Evolutionary conservation across 2,797 vertebrate genomes (phyloP).

Genomic region (Ctenopoma kingsleyae): DNA sequence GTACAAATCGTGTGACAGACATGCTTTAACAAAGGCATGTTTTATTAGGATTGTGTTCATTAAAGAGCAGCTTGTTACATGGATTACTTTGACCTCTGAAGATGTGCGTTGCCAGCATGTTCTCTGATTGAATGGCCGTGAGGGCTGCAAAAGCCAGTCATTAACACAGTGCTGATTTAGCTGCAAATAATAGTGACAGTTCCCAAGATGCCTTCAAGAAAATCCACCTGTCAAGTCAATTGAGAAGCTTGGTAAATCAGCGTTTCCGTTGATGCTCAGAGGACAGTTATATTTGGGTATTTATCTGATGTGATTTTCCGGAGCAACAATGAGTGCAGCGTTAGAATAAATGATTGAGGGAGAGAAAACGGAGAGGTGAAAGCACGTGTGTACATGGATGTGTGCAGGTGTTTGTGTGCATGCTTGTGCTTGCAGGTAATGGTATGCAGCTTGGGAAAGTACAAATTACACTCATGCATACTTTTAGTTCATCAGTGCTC

Average conservation of each 20-base stretch:
- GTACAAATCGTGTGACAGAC: background rate
- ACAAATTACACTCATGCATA: slow-evolving; percentile 6
- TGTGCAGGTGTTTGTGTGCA: slow-evolving; percentile 45
- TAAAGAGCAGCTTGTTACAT: slow-evolving; percentile 32
- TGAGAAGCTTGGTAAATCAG: slow-evolving; percentile 68
- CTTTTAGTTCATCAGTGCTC: slow-evolving; percentile 6
- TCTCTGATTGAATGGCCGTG: slow-evolving; percentile 37
- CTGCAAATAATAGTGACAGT: slow-evolving; percentile 68
- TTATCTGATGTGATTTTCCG: slow-evolving; percentile 58
- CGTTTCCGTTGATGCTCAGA: slow-evolving; percentile 55
- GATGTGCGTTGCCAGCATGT: slow-evolving; percentile 34
- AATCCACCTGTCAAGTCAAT: slow-evolving; percentile 69
- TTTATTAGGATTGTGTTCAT: slow-evolving; percentile 25
- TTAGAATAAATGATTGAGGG: slow-evolving; percentile 33
- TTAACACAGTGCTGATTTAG: slow-evolving; percentile 65
- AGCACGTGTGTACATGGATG: slow-evolving; percentile 15
- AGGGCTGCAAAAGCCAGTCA: slow-evolving; percentile 48
- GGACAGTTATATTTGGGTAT: slow-evolving; percentile 55
- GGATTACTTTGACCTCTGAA: slow-evolving; percentile 50
- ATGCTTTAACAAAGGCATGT: slow-evolving; percentile 9
- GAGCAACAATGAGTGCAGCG: slow-evolving; percentile 34
- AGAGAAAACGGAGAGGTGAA: slow-evolving; percentile 8
- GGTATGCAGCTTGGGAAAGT: slow-evolving; percentile 53
- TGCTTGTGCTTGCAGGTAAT: slow-evolving; percentile 55
- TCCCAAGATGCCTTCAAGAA: slow-evolving; percentile 68